A percentile compares a stretch with the other conserved stretches of the same genome.
Conservation (phyloP, 2,797 vertebrate species). For the Etheostoma perlongum region DNA sequence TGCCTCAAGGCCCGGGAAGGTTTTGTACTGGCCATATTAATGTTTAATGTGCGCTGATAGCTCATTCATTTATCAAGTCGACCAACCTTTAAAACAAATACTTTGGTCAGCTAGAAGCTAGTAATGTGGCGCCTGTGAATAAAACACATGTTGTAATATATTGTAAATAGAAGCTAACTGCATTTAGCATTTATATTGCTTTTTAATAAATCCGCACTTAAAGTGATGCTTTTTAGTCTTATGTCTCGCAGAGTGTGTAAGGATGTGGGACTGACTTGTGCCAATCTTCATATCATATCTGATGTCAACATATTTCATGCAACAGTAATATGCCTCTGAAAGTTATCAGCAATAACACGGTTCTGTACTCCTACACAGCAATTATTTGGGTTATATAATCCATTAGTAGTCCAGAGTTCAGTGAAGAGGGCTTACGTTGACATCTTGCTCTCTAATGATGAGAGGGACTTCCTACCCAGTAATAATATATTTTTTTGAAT, state of each 20-base stretch:
- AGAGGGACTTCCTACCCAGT: neutral
- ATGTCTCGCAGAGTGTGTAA: slow-evolving; percentile 27
- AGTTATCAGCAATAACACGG: slow-evolving; percentile 19
- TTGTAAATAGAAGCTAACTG: slow-evolving; percentile 59
- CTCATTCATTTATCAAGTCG: slow-evolving; percentile 24
- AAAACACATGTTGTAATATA: slow-evolving; percentile 38
- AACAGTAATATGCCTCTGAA: neutral
- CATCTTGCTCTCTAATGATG: neutral
- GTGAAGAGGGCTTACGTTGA: neutral
- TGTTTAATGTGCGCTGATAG: slow-evolving; percentile 39
- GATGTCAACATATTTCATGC: neutral
- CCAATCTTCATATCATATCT: slow-evolving; percentile 28
- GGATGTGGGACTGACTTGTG: neutral
- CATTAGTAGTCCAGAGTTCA: slow-evolving; percentile 66
- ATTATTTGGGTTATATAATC: slow-evolving; percentile 39
- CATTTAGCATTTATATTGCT: slow-evolving; percentile 47
- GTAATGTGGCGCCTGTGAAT: slow-evolving; percentile 32
- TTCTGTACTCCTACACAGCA: neutral
- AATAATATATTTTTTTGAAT: neutral
- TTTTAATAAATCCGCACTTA: slow-evolving; percentile 72
- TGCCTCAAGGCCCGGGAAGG: slow-evolving; percentile 66
- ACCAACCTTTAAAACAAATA: slow-evolving; percentile 15
- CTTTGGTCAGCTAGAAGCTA: slow-evolving; percentile 14
- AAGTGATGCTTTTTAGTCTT: slow-evolving; percentile 23
- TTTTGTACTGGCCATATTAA: slow-evolving; percentile 11